phyloP scores from a whole-genome alignment of 1,140 invertebrate genomes.

The Coenobita brevimanus region DNA sequence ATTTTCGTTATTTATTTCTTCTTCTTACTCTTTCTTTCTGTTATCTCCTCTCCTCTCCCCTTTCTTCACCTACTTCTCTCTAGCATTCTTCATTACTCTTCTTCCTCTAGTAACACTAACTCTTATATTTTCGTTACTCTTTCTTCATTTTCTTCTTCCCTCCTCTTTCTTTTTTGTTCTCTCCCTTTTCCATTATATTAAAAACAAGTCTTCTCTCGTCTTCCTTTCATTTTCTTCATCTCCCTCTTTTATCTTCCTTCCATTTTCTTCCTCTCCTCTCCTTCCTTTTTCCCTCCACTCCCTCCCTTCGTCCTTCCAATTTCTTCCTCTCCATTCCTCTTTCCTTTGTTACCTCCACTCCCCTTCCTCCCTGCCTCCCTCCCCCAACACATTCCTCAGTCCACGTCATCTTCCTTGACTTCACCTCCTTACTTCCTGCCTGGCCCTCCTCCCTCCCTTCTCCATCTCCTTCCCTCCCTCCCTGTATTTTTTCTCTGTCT shows the following conservation, averaged over 20 bases:
- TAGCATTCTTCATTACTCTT: too few relatives aligned
- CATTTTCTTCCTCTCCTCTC: background rate
- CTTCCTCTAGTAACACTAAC: too few relatives aligned
- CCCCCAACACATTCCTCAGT: too few relatives aligned
- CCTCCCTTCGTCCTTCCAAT: background rate
- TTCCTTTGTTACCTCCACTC: background rate
- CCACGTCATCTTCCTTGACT: too few relatives aligned
- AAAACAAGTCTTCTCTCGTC: background rate
- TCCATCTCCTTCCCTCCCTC: background rate
- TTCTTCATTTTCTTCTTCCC: background rate
- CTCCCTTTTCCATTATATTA: background rate
- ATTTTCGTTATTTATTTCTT: too few relatives aligned
- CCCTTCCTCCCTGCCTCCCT: slow-evolving; percentile 3
- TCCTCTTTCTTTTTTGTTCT: background rate
- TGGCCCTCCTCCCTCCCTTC: background rate
- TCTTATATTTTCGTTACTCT: too few relatives aligned
- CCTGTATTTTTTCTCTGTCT: background rate
- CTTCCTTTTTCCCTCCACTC: background rate
- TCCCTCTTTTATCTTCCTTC: background rate
- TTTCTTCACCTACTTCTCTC: too few relatives aligned
- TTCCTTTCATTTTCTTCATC: background rate
- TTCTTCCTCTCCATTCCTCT: background rate
- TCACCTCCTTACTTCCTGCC: too few relatives aligned
- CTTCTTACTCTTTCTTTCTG: too few relatives aligned
- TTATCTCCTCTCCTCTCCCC: too few relatives aligned